Evolutionary conservation across 2,888 invertebrate genomes (phyloP).

Genomic region (Lumbricus terrestris): DNA sequence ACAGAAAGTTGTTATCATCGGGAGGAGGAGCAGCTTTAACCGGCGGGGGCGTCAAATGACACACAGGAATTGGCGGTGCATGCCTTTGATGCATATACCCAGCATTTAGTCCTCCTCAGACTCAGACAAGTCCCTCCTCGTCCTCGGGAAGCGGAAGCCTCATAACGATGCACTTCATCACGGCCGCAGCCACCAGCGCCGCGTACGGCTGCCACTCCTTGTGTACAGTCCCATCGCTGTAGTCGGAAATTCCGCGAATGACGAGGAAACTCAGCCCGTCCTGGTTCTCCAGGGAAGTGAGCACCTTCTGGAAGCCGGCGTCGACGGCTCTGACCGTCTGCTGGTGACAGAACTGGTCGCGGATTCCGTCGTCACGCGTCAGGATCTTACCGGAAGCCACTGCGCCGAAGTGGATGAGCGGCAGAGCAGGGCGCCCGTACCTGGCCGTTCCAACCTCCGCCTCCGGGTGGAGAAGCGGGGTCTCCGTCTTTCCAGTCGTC

Average conservation of each 20-base stretch:
- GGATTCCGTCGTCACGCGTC: conserved; percentile 69
- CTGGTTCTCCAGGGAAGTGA: conserved; percentile 70
- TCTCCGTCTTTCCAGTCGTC: neutral
- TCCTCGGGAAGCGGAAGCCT: conserved; percentile 38
- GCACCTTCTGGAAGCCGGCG: conserved; percentile 89
- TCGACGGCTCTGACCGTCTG: conserved; percentile 85
- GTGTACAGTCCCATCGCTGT: conserved; percentile 76
- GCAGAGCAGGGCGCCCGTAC: conserved; percentile 44
- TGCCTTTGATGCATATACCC: too few species aligned
- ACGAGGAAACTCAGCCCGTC: conserved; percentile 62
- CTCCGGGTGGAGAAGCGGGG: conserved; percentile 29
- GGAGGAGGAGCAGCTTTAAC: too few species aligned
- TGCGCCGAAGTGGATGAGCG: conserved; percentile 72
- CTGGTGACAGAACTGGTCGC: conserved; percentile 81
- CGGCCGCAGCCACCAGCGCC: conserved; percentile 85
- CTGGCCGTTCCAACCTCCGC: neutral
- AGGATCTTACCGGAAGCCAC: conserved; percentile 80
- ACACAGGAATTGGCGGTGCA: neutral
- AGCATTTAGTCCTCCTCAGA: too few species aligned
- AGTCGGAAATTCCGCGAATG: conserved; percentile 83
- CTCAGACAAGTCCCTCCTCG: conserved; percentile 5
- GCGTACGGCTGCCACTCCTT: conserved; percentile 93
- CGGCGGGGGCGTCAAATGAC: too few species aligned
- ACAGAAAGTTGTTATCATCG: neutral
- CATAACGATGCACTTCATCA: conserved; percentile 80